A percentile compares a stretch with the other conserved stretches of the same genome.
Evolutionary conservation across 2,113 vertebrate genomes (phyloP).

Genomic region (Silurus asotus): DNA sequence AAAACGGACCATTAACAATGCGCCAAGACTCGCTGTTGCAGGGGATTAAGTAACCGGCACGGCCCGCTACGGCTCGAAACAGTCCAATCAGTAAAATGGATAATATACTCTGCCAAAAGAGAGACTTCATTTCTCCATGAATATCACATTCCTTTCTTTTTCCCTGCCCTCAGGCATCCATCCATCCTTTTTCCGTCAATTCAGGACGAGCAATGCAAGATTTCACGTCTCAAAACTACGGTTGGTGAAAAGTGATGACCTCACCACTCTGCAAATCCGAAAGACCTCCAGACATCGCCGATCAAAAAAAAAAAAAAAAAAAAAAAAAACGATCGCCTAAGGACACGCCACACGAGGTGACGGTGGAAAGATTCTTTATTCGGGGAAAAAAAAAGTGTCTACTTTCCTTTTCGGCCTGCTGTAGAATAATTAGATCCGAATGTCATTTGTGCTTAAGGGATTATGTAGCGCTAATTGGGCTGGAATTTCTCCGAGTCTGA

Average conservation of each 20-base stretch:
- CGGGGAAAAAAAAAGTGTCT: not conserved
- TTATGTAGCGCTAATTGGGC: slow-evolving; percentile 33
- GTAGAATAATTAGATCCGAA: slow-evolving; percentile 8
- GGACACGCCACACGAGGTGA: slow-evolving; percentile 3
- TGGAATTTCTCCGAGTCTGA: slow-evolving; percentile 9
- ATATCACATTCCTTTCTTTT: slow-evolving; percentile 54
- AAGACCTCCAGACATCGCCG: slow-evolving; percentile 50
- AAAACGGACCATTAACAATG: slow-evolving; percentile 40
- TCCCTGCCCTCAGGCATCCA: slow-evolving; percentile 61
- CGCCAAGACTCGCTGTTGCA: slow-evolving; percentile 7
- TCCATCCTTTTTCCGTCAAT: slow-evolving; percentile 60
- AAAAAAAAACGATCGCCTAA: slow-evolving; percentile 33
- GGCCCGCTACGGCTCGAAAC: slow-evolving; percentile 40
- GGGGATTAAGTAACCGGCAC: slow-evolving; percentile 35
- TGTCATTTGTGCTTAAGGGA: slow-evolving; percentile 24
- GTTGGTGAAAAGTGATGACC: slow-evolving; percentile 63
- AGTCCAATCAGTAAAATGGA: slow-evolving; percentile 47
- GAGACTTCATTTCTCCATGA: slow-evolving; percentile 64
- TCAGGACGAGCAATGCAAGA: slow-evolving; percentile 52
- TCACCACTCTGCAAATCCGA: slow-evolving; percentile 49
- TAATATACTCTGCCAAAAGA: slow-evolving; percentile 51
- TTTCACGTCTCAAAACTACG: slow-evolving; percentile 65
- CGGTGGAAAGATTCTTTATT: not conserved
- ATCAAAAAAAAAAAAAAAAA: not conserved
- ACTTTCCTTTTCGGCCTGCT: not conserved